Percentiles rank a stretch among this genome's conserved stretches.
Evolutionary conservation across 1,140 invertebrate species (phyloP).

Genomic region (Parapsyche elsis): DNA sequence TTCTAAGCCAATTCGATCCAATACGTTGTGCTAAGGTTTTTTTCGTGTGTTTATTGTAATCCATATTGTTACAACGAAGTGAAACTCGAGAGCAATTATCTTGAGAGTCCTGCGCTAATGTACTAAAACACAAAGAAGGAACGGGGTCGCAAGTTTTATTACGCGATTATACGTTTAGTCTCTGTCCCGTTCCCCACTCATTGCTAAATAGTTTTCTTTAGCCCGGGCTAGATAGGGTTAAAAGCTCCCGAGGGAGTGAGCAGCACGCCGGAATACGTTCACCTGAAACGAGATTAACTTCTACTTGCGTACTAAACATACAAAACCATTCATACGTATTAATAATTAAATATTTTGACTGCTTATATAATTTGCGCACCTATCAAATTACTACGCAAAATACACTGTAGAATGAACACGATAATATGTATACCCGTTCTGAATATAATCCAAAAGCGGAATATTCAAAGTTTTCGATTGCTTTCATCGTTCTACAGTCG

Average conservation of each 20-base stretch:
- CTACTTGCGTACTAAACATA: background rate
- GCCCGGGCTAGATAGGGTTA: background rate
- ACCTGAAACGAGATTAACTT: conserved; percentile 21
- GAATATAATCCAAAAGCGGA: too few species aligned
- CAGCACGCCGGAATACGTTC: background rate
- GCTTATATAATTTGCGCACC: too few species aligned
- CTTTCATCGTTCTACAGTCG: too few species aligned
- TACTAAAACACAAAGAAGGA: background rate
- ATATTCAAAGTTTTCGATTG: too few species aligned
- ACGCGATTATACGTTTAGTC: conserved; percentile 26
- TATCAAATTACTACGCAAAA: too few species aligned
- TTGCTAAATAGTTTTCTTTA: conserved; percentile 27
- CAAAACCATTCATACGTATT: too few species aligned
- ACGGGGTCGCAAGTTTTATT: conserved; percentile 16
- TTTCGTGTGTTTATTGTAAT: too few species aligned
- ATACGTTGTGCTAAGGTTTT: too few species aligned
- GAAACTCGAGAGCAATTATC: conserved; percentile 8
- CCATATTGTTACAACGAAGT: background rate
- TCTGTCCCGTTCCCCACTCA: background rate
- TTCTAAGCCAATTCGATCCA: too few species aligned
- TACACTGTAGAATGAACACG: too few species aligned
- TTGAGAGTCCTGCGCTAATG: background rate
- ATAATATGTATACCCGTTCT: too few species aligned
- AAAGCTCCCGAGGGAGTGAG: background rate
- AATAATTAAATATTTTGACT: too few species aligned